Percentiles rank a stretch among this genome's conserved stretches.
phyloP scores from a whole-genome alignment of 2,113 vertebrate genomes.

The Bolborhynchus lineola region DNA sequence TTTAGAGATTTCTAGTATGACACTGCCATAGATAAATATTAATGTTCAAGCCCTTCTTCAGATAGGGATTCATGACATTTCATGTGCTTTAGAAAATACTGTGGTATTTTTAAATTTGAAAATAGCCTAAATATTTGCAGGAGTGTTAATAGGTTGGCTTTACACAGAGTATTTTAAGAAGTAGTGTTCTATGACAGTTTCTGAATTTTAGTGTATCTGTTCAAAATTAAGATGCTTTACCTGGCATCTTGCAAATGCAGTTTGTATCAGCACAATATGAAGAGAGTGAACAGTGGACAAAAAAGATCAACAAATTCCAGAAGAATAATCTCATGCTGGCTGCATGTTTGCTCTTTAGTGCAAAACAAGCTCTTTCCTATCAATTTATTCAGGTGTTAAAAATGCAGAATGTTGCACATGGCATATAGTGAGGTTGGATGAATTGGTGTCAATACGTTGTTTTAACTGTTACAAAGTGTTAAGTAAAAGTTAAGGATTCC shows the following conservation, averaged over 20 bases:
- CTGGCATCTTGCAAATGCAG: not conserved
- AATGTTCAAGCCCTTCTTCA: not conserved
- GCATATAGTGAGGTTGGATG: not conserved
- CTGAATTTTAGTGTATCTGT: not conserved
- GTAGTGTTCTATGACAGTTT: not conserved
- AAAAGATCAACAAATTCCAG: not conserved
- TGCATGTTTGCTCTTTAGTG: not conserved
- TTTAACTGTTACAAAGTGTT: not conserved
- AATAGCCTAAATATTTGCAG: not conserved
- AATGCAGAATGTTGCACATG: not conserved
- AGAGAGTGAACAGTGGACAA: not conserved
- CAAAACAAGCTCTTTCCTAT: not conserved
- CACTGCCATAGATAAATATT: not conserved
- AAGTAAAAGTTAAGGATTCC: not conserved
- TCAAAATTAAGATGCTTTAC: not conserved
- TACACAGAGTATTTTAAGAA: fast-evolving
- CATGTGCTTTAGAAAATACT: not conserved
- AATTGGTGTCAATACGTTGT: not conserved
- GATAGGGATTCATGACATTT: not conserved
- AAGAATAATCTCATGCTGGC: not conserved
- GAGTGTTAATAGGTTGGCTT: not conserved
- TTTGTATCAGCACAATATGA: not conserved
- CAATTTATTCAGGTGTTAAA: not conserved
- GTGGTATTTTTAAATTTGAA: not conserved
- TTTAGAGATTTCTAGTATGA: not conserved